These are phyloP conservation scores for Dasysyrphus tricinctus DNA, from an alignment of 2,888 invertebrate species.

Conservation along the genomic window DNA sequence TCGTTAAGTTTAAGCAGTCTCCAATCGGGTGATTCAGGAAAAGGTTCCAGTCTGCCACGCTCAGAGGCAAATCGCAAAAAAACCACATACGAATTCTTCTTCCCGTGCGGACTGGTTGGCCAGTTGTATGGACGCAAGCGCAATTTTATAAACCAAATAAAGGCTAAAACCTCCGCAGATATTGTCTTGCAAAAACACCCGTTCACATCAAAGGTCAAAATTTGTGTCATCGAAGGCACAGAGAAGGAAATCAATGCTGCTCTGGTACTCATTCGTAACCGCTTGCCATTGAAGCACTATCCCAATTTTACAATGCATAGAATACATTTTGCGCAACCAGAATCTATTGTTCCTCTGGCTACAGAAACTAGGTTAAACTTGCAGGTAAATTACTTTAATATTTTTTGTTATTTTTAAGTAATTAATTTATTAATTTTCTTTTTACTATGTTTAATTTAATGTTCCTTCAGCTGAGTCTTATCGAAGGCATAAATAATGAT, in stretches of 20 bases:
- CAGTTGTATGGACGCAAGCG: slow-evolving; percentile 94
- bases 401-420: not conserved
- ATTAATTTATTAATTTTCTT: not conserved
- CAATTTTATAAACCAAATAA: slow-evolving; percentile 91
- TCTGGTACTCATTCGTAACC: slow-evolving; percentile 91
- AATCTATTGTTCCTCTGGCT: slow-evolving; percentile 82
- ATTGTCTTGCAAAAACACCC: slow-evolving; percentile 90
- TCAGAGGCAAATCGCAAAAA: slow-evolving; percentile 80
- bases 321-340: slow-evolving; percentile 81
- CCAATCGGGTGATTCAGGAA: slow-evolving; percentile 83
- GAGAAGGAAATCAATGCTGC: slow-evolving; percentile 92
- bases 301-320: slow-evolving; percentile 89
- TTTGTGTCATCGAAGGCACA: slow-evolving; percentile 93
- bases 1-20: slow-evolving; percentile 85
- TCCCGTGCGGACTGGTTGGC: slow-evolving; percentile 91
- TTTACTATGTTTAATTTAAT: not conserved
- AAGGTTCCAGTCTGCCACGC: slow-evolving; percentile 82
- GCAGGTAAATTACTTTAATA: slow-evolving; percentile 79
- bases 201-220: slow-evolving; percentile 89
- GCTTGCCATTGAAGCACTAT: slow-evolving; percentile 92
- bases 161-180: slow-evolving; percentile 90
- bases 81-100: slow-evolving; percentile 86
- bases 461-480: slow-evolving; percentile 89
- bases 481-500: slow-evolving; percentile 97
- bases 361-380: slow-evolving; percentile 82